These are phyloP conservation scores for Camelus bactrianus DNA, from an alignment of 2,113 vertebrate species.

Conservation along the genomic window DNA sequence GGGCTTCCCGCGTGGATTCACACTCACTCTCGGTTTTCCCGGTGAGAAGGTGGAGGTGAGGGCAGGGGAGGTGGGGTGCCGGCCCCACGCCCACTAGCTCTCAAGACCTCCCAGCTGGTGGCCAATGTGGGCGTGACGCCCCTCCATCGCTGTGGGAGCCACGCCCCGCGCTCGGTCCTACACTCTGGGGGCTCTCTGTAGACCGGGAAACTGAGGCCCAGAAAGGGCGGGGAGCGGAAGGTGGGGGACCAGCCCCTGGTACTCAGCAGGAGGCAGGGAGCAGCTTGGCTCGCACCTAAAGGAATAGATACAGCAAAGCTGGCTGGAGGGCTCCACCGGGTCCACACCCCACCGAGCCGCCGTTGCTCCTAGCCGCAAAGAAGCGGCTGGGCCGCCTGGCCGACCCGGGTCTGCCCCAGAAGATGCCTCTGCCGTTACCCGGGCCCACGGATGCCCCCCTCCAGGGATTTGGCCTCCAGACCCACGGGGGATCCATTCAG, in stretches of 20 bases:
- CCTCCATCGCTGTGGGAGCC: background rate
- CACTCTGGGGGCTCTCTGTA: background rate
- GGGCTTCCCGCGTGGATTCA: background rate
- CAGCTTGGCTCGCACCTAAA: background rate
- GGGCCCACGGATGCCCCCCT: no score
- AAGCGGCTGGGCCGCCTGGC: background rate
- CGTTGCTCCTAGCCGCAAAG: background rate
- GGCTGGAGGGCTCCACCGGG: background rate
- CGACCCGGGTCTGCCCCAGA: fast-evolving
- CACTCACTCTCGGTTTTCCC: background rate
- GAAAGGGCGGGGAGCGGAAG: background rate
- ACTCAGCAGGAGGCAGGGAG: background rate
- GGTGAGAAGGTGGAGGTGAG: background rate
- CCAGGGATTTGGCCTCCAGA: background rate
- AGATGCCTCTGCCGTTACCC: background rate
- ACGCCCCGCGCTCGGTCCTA: background rate
- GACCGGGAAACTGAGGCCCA: background rate
- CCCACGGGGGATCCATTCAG: background rate
- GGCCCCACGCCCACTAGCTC: background rate
- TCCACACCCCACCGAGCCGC: fast-evolving
- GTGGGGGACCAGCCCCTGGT: background rate
- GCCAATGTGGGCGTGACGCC: background rate
- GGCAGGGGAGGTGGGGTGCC: background rate
- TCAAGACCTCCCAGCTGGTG: background rate
- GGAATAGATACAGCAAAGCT: background rate